Evolutionary conservation across 2,797 vertebrate genomes (phyloP).

Genomic region (Chelonia mydas): DNA sequence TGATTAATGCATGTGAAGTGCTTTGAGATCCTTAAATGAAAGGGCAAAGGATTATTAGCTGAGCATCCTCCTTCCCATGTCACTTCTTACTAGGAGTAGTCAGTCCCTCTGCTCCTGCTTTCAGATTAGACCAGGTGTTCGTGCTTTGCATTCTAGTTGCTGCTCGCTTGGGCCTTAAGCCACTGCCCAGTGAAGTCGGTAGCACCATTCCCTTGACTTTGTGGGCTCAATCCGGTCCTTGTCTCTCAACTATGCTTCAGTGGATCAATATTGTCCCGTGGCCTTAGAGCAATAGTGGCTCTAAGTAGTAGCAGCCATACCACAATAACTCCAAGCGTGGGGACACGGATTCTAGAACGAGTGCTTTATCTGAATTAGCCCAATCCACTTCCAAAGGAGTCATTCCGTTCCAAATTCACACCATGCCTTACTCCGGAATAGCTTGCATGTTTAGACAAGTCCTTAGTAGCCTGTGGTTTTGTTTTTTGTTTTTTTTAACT

Average conservation of each 20-base stretch:
- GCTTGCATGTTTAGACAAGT: neutral
- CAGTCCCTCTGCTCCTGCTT: neutral
- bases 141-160: neutral
- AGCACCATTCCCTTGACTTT: neutral
- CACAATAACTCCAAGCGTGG: neutral
- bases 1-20: neutral
- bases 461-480: neutral
- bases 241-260: neutral
- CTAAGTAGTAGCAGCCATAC: neutral
- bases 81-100: neutral
- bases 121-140: neutral
- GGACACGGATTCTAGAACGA: neutral
- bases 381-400: neutral
- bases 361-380: neutral
- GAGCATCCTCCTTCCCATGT: neutral
- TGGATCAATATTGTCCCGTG: neutral
- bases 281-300: neutral
- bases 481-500: too few relatives aligned
- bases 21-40: neutral
- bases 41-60: neutral
- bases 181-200: neutral
- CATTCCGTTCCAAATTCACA: neutral
- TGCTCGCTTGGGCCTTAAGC: neutral
- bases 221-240: neutral
- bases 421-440: neutral